Evolutionary conservation across 2,113 vertebrate species (phyloP).

Genomic region (Cinclus mexicanus): DNA sequence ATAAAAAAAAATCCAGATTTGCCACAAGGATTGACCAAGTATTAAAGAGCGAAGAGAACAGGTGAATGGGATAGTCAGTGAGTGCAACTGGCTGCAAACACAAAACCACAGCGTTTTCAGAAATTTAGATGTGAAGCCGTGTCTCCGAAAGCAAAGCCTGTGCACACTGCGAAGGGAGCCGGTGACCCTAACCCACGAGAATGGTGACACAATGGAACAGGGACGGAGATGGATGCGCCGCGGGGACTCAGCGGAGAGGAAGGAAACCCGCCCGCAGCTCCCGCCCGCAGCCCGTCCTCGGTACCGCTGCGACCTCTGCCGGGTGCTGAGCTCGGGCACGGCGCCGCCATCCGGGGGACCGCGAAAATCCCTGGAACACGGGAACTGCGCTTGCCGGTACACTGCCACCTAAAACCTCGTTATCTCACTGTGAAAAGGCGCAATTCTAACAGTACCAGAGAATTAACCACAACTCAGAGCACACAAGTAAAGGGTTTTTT

Average conservation of each 20-base stretch:
- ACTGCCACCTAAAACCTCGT: neutral
- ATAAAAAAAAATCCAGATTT: neutral
- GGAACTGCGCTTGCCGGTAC: rapidly evolving
- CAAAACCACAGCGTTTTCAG: neutral
- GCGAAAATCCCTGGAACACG: rapidly evolving
- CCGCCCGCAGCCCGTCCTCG: neutral
- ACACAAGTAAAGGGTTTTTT: neutral
- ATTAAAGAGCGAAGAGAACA: neutral
- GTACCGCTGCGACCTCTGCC: conserved; percentile 25
- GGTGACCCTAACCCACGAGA: neutral
- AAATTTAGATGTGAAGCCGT: neutral
- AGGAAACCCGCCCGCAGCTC: rapidly evolving
- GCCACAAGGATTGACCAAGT: neutral
- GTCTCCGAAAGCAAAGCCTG: neutral
- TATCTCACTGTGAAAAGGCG: neutral
- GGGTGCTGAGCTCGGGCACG: neutral
- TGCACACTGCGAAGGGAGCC: rapidly evolving
- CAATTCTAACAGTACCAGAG: neutral
- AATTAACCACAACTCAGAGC: neutral
- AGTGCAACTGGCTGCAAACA: neutral
- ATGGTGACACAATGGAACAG: neutral
- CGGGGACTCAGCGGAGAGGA: no score
- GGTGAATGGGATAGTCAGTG: neutral
- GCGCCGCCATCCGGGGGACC: neutral
- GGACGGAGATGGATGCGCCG: rapidly evolving